Base-by-base conservation (phyloP, 2,888 invertebrate species). In the Steinernema hermaphroditum region DNA sequence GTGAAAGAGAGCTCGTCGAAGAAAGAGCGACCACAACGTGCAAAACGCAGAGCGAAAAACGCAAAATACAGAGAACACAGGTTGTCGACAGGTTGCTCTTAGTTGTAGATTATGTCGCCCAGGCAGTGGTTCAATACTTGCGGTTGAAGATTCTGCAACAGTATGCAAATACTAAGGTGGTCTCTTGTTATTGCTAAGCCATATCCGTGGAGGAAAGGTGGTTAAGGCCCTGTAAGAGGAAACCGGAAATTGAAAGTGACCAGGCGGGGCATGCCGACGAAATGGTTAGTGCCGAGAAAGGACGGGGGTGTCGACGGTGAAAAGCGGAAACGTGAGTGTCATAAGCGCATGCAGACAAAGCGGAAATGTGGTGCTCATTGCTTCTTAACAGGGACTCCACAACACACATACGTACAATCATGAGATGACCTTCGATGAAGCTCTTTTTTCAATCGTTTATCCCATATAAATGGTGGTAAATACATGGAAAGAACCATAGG, bases 71-170 rank as follows among this genome's bases (percentile, higher is more conserved):
- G 14, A 2, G 62, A 62, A 62, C 62, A 62, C 4, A 32, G 32
- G 14, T 27, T 27, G 62, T 2, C 16, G 54, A 54, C 1, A 4
- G 12, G 27, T 27, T 8, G 32, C 32, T 16, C 14, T 6, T n/a
- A 6, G 54, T 14, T 16, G 22, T 19, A 16, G n/a, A 19, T 4
- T 19, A 46, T 19, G 46, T 46, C n/a, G 46, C 4, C 46, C 46
- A 41, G 46, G 54, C 27, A 29, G 62, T 29, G 32, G 32, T n/a
- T 62, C 62, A 62, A 29, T 62, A 62, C n/a, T 62, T 62, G 62
- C 62, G 62, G n/a, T 62, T 62, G 62, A 62, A 62, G 62, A 62
- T 62, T 62, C 62, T 62, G 62, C 62, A 62, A 62, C 34, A 29
- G 14, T 62, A 32, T 62, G 62, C 32, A 62, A 34, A 34, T 29